Evolutionary conservation across 1,140 invertebrate genomes (phyloP).

Genomic region (Callitettix versicolor): DNA sequence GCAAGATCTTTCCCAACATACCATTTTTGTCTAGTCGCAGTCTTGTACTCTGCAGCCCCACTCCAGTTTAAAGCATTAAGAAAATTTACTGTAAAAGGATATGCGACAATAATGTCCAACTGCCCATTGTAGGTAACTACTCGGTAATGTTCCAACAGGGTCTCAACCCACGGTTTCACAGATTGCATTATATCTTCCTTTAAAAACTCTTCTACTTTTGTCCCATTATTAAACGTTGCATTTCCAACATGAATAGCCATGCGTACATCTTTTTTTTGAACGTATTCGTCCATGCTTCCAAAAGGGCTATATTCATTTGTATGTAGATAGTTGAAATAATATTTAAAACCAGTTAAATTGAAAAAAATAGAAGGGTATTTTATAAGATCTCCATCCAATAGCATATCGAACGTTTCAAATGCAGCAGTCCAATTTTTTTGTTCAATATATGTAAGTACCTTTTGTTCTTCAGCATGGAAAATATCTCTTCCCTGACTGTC

Average conservation of each 20-base stretch:
- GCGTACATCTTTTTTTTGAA: constrained; percentile 48
- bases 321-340: constrained; percentile 71
- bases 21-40: constrained; percentile 38
- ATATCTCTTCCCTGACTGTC: constrained; percentile 35
- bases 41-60: constrained; percentile 49
- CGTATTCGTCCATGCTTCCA: constrained; percentile 38
- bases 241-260: constrained; percentile 76
- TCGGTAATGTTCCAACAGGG: constrained; percentile 52
- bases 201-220: constrained; percentile 53
- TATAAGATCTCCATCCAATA: constrained; percentile 18
- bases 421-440: constrained; percentile 15
- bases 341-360: constrained; percentile 66
- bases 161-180: constrained; percentile 60
- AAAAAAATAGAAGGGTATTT: constrained; percentile 39
- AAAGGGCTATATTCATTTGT: not conserved
- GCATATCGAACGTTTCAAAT: constrained; percentile 11
- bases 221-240: constrained; percentile 35
- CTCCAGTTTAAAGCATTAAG: constrained; percentile 49
- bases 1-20: constrained; percentile 20
- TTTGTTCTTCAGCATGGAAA: constrained; percentile 8
- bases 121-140: constrained; percentile 72
- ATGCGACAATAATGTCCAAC: constrained; percentile 75
- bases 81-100: constrained; percentile 63
- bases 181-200: constrained; percentile 74
- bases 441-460: constrained; percentile 12